phyloP scores from a whole-genome alignment of 2,888 invertebrate species.

The Timema cristinae region DNA sequence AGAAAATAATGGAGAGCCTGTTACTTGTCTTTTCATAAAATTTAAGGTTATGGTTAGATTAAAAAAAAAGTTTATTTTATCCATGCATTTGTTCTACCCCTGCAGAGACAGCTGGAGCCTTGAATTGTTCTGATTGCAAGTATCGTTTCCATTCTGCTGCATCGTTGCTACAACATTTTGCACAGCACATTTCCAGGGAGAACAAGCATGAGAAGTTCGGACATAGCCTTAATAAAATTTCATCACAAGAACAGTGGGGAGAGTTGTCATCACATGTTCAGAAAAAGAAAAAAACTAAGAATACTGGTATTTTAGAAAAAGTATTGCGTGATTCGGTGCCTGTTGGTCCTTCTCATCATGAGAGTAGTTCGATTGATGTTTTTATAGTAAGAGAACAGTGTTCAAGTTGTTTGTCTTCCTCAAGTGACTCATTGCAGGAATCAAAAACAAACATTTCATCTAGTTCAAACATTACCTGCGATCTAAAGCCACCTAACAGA shows the following conservation, averaged over 20 bases:
- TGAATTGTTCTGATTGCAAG: constrained; percentile 40
- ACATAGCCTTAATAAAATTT: background rate
- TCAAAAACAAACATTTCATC: background rate
- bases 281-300: constrained; percentile 27
- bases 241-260: background rate
- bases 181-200: constrained; percentile 38
- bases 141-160: constrained; percentile 40
- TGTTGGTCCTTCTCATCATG: background rate
- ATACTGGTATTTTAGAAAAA: constrained; percentile 28
- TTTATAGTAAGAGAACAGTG: background rate
- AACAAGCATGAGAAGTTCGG: background rate
- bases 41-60: background rate
- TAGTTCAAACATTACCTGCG: background rate
- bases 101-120: constrained; percentile 23
- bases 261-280: background rate
- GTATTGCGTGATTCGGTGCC: constrained; percentile 25
- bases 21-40: background rate
- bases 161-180: constrained; percentile 42
- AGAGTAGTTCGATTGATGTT: background rate
- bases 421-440: background rate
- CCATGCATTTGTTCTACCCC: background rate
- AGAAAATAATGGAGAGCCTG: too few relatives aligned
- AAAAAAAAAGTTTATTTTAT: background rate
- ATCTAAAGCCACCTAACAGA: too few relatives aligned
- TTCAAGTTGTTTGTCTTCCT: background rate